These are phyloP conservation scores for Gracilinanus agilis DNA, from an alignment of 2,113 vertebrate species.

Conservation along the genomic window DNA sequence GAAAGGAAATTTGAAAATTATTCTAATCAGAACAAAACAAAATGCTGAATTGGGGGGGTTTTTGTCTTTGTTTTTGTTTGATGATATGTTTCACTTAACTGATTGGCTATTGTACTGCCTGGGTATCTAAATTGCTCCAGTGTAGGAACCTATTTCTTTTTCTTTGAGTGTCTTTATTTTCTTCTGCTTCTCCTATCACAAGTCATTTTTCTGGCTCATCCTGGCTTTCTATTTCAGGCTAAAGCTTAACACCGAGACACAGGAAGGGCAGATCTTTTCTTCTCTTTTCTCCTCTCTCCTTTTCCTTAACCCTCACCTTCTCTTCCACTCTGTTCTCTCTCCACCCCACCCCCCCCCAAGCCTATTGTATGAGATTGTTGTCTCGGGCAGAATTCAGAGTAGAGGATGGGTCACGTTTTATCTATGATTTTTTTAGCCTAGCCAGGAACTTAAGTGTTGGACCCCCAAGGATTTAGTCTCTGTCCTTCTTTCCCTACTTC, in stretches of 20 bases:
- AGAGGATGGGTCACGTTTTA: slow-evolving; percentile 75
- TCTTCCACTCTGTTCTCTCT: slow-evolving; percentile 18
- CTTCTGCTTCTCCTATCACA: slow-evolving; percentile 73
- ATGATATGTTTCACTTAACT: slow-evolving; percentile 77
- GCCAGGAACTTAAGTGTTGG: slow-evolving; percentile 79
- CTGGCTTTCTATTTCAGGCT: slow-evolving; percentile 75
- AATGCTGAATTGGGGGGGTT: slow-evolving; percentile 78
- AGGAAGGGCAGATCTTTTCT: slow-evolving; percentile 68
- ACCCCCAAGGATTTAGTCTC: slow-evolving; percentile 79
- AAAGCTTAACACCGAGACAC: slow-evolving; percentile 78
- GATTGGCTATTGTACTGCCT: slow-evolving; percentile 79
- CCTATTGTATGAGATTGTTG: slow-evolving; percentile 73
- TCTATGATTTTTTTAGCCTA: slow-evolving; percentile 74
- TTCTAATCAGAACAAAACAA: slow-evolving; percentile 78
- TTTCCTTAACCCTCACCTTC: slow-evolving; percentile 74
- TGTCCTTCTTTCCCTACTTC: slow-evolving; percentile 75
- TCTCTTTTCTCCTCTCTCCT: slow-evolving; percentile 58
- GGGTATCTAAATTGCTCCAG: slow-evolving; percentile 71
- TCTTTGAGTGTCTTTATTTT: slow-evolving; percentile 69
- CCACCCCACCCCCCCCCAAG: slow-evolving; percentile 57
- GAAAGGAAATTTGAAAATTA: slow-evolving; percentile 80
- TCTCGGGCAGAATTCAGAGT: slow-evolving; percentile 72
- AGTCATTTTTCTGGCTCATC: slow-evolving; percentile 74
- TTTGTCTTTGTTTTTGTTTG: slow-evolving; percentile 77
- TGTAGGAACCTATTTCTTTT: slow-evolving; percentile 77